Percentiles rank a stretch among this genome's conserved stretches.
Conservation (phyloP, 2,797 vertebrate species). For the Coreius guichenoti region DNA sequence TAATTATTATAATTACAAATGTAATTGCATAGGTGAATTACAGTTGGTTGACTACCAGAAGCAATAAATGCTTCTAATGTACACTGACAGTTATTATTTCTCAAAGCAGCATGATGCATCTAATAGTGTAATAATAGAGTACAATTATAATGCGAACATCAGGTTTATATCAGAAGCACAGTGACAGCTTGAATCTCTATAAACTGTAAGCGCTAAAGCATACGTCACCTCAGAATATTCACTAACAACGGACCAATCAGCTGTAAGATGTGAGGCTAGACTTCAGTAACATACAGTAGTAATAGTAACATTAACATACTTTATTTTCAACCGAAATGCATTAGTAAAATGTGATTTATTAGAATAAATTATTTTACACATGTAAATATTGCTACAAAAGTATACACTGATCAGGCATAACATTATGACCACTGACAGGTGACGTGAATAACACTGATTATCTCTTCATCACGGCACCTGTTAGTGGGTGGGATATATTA, state of each 20-base stretch:
- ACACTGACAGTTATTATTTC: not conserved
- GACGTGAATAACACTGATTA: too few relatives aligned
- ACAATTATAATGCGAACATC: not conserved
- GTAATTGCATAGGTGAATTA: not conserved
- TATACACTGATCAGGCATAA: not conserved
- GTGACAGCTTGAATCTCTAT: not conserved
- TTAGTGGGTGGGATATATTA: too few relatives aligned
- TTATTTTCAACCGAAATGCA: not conserved
- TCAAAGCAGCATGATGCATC: not conserved
- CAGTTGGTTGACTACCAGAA: not conserved
- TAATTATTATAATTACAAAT: not conserved
- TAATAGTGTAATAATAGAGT: conserved; percentile 9
- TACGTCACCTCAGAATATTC: not conserved
- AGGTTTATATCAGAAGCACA: not conserved
- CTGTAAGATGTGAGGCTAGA: not conserved
- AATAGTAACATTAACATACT: not conserved
- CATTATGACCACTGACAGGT: too few relatives aligned
- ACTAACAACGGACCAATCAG: not conserved
- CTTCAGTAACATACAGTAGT: not conserved
- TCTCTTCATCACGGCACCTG: too few relatives aligned
- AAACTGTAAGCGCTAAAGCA: not conserved
- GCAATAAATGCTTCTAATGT: not conserved
- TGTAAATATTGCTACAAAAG: not conserved
- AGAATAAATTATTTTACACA: not conserved
- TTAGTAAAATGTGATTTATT: not conserved